Base-by-base conservation (phyloP, 2,888 invertebrate genomes). In the Podabrus alpinus region DNA sequence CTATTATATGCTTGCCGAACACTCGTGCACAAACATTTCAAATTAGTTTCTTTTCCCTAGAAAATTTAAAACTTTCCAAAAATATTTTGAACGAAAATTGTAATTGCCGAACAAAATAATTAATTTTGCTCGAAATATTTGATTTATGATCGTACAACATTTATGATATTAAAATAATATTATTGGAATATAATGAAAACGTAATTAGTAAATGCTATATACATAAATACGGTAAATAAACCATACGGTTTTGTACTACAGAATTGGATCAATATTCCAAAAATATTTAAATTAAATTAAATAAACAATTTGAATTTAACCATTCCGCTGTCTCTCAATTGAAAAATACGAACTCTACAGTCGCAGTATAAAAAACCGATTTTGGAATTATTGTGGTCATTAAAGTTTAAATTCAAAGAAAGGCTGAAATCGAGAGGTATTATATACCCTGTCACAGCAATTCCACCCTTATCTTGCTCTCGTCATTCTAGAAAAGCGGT, bases 401-500 rank as follows among this genome's bases (percentile, higher is more conserved):
- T 45, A 45, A 45, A 45, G 13, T 45, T 45, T 45, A 45, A 64
- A 64, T 68, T 15, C 45, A 68, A 73, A 73, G 73, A 76, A 76
- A 73, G 45, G 68, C 73, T 66, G 73, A 73, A 76, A 76, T 71
- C 71, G 76, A 73, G 76, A 76, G 67, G 66, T 71, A 72, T 70
- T 72, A 67, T 73, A 69, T 62, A 73, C 62, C 21, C 71, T 76
- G 76, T 76, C 76, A 69, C 68, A 66, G 71, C 73, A 76, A 76
- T 76, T 76, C 76, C 73, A 76, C 76, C 76, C 76, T 76, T 76
- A 73, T 76, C 76, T 73, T 76, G 76, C 73, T 73, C 71, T 29
- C 73, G 71, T 73, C 76, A 76, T 60, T 73, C 76, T 24, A 59
- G 59, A 68, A 76, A 78, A 77, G 80, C 78, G 78, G 79, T 80